A percentile compares a stretch with the other conserved stretches of the same genome.
Evolutionary conservation across 2,797 vertebrate species (phyloP).

Genomic region (Jordanella pulchra): DNA sequence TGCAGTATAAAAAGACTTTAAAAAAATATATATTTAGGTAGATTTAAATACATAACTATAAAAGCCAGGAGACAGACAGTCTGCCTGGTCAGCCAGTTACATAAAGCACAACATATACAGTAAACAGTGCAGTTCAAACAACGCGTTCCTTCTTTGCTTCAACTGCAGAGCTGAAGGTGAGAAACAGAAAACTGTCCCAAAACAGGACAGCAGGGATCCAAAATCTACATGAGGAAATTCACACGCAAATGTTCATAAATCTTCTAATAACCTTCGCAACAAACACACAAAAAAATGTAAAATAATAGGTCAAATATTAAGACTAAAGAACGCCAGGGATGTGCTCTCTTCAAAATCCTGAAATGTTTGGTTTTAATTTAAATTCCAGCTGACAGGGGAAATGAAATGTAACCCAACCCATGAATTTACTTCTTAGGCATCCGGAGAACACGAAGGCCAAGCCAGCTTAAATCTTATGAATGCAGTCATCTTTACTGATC

Average conservation of each 20-base stretch:
- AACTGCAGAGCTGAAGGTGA: neutral
- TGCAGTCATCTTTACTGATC: neutral
- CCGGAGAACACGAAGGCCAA: conserved; percentile 27
- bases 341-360: neutral
- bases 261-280: conserved; percentile 17
- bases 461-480: neutral
- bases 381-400: conserved; percentile 42
- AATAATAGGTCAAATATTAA: neutral
- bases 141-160: conserved; percentile 1
- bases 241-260: conserved; percentile 23
- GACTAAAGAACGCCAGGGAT: neutral
- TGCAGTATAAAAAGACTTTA: conserved; percentile 54
- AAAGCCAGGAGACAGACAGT: conserved; percentile 55
- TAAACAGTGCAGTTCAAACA: conserved; percentile 27
- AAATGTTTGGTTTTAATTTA: conserved; percentile 22
- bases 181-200: neutral
- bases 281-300: neutral
- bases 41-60: conserved; percentile 38
- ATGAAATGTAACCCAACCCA: conserved; percentile 49
- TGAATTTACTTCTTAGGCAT: conserved; percentile 22
- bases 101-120: conserved; percentile 13
- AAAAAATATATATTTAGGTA: no score
- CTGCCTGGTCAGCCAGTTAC: conserved; percentile 35
- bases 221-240: neutral
- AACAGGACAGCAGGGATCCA: neutral